These are phyloP conservation scores for Drosophila eugracilis DNA, from an alignment of 1,140 invertebrate genomes.

Conservation along the genomic window DNA sequence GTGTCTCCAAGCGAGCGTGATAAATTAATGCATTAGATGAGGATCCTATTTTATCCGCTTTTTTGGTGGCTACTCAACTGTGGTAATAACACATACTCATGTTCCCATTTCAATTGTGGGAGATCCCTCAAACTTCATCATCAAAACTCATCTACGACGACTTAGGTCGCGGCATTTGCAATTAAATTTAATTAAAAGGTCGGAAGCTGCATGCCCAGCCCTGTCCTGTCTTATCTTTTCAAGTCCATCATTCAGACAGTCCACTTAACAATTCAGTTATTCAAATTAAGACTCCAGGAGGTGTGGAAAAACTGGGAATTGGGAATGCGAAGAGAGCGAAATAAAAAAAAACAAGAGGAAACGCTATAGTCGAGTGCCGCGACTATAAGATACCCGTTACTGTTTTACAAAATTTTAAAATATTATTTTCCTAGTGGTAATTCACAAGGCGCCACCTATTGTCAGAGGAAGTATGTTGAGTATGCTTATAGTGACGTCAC, in stretches of 20 bases:
- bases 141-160: slow-evolving; percentile 53
- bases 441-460: no score
- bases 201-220: slow-evolving; percentile 37
- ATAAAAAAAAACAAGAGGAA: slow-evolving; percentile 60
- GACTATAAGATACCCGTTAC: no score
- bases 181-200: slow-evolving; percentile 83
- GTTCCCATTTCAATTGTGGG: not conserved
- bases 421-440: no score
- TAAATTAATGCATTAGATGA: slow-evolving; percentile 58
- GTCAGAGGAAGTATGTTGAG: no score
- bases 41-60: slow-evolving; percentile 15
- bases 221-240: slow-evolving; percentile 37
- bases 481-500: no score
- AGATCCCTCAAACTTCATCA: slow-evolving; percentile 24
- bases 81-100: slow-evolving; percentile 12
- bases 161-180: slow-evolving; percentile 61
- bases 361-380: no score
- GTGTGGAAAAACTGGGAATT: slow-evolving; percentile 9
- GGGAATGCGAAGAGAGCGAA: slow-evolving; percentile 14
- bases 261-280: slow-evolving; percentile 82
- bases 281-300: slow-evolving; percentile 60
- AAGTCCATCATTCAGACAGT: slow-evolving; percentile 67
- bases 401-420: no score
- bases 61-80: slow-evolving; percentile 20
- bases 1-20: slow-evolving; percentile 24